Base-by-base conservation (phyloP, 2,113 vertebrate genomes). In the Platysternon megacephalum region DNA sequence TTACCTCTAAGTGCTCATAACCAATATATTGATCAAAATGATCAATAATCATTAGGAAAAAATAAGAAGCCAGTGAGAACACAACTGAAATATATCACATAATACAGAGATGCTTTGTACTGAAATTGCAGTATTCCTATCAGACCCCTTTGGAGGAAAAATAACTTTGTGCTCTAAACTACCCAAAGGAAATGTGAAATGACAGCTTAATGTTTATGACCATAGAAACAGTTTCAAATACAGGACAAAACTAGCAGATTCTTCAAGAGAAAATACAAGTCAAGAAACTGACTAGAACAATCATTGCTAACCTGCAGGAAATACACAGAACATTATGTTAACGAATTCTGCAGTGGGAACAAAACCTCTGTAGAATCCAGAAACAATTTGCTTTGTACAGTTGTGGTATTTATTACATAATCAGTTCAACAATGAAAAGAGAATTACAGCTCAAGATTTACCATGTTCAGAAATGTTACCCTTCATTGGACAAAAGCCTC, bases 301-400 rank as follows among this genome's bases (percentile, higher is more conserved):
- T 44, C 35, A 80, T 39, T 72, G 89, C 74, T 90, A 91, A 91
- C 86, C 85, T 94, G 91, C 85, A 95, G 94, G 90, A 80, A 93
- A 72, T 28, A 91, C 5, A 90, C 7, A 96, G 55, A 94, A 84
- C 76, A 84, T 91, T 90, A 82, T 79, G 95, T 87, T 93, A 89
- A 80, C 80, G 51, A 96, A 96, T 96, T 94, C 72, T 88, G 55
- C 19, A 84, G 84, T 68, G 91, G 91, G 78, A 94, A 94, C 19
- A 89, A 94, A 94, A 94, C 10, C 48, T 85, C 82, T 51, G 39
- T 90, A 91, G 39, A 76, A 94, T 29, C 21, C 91, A 96, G 48
- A 72, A 95, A 88, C n/a, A 68, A 76, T 94, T 87, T 94, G 78
- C 87, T 94, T 82, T 89, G 90, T 72, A 84, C 44, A 86, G n/a